Base-by-base conservation (phyloP, 1,140 invertebrate species). In the Phymastichus coffea region DNA sequence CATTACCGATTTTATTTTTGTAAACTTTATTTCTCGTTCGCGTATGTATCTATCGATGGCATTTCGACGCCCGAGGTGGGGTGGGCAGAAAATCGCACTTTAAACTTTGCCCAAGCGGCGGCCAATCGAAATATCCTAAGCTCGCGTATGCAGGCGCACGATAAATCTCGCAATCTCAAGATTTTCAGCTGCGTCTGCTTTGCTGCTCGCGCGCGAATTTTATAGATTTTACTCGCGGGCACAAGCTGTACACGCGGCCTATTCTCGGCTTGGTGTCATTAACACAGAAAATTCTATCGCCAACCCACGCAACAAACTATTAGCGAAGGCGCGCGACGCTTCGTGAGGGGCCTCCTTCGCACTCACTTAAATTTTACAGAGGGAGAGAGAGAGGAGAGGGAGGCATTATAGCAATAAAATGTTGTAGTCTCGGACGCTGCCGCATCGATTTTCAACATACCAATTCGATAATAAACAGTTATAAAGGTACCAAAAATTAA, bases 201-300 rank as follows among this genome's bases (percentile, higher is more conserved):
- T 40, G 4, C 10, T 15, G 37, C 37, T 40, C 37, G 37, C 15
- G 15, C 37, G 35, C 4, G 37, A 26, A 56, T 61, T 61, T 61
- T 61, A 61, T 61, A 61, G 59, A 61, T 61, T 49, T n/a, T n/a
- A n/a, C n/a, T n/a, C n/a, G n/a, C n/a, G n/a, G n/a, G n/a, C n/a
- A n/a, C n/a, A n/a, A n/a, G n/a, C n/a, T n/a, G n/a, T n/a, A n/a
- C 43, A 8, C 12, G n/a, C n/a, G 23, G 4, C 49, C 46, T 61
- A 61, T 61, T 55, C 43, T 43, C 41, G 43, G 40, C 15, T 15
- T 9, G 48, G 40, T 28, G 59, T 61, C 59, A 53, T 61, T 61
- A 61, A 61, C 52, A 61, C 59, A 61, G 59, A 61, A 61, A n/a
- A 55, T 61, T 61, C 59, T 61, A 61, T 61, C 43, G 43, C 52